phyloP scores from a whole-genome alignment of 2,797 vertebrate genomes.

The Nasua narica region DNA sequence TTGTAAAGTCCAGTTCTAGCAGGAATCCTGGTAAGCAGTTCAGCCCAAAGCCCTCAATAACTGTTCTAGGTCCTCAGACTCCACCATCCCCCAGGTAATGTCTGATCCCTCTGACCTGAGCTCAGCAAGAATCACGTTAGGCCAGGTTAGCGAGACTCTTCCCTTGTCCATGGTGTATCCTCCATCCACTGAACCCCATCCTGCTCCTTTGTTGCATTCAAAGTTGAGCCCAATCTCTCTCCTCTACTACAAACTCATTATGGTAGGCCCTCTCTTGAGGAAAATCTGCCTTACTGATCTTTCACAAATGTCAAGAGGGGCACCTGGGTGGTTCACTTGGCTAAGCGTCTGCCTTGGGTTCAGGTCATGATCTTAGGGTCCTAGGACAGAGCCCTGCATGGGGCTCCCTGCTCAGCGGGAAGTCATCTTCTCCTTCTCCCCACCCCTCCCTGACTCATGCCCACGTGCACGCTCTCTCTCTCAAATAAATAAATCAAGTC shows the following conservation, averaged over 20 bases:
- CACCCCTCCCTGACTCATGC: not conserved
- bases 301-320: not conserved
- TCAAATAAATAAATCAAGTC: not conserved
- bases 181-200: not conserved
- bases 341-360: not conserved
- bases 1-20: not conserved
- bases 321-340: not conserved
- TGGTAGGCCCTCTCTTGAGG: not conserved
- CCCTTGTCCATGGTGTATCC: not conserved
- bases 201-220: not conserved
- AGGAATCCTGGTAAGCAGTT: not conserved
- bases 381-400: not conserved
- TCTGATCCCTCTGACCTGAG: not conserved
- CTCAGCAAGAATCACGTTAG: not conserved
- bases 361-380: not conserved
- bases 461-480: not conserved
- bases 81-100: not conserved
- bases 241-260: not conserved
- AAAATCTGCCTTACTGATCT: not conserved
- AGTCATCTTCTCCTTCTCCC: not conserved
- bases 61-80: not conserved
- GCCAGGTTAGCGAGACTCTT: not conserved
- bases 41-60: not conserved
- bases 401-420: not conserved
- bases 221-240: not conserved